Evolutionary conservation across 2,113 vertebrate genomes (phyloP).

Genomic region (Thalassoma bifasciatum): DNA sequence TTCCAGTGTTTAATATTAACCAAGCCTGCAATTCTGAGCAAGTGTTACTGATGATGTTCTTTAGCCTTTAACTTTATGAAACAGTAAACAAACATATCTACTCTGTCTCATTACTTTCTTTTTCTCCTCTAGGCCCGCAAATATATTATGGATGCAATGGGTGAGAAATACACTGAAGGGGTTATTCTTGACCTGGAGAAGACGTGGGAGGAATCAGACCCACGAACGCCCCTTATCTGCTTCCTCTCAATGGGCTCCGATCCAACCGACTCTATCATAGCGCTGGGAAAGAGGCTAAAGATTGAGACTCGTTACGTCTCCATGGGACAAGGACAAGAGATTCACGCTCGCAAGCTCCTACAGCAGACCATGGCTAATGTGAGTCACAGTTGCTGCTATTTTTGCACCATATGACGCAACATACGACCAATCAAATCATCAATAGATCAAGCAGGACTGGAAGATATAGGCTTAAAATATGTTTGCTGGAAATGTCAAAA

Average conservation of each 20-base stretch:
- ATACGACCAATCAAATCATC: background rate
- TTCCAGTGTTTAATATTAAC: slow-evolving; percentile 29
- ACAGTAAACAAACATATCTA: slow-evolving; percentile 12
- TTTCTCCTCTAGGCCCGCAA: slow-evolving; percentile 88
- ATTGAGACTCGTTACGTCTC: slow-evolving; percentile 91
- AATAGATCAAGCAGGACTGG: background rate
- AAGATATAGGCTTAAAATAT: background rate
- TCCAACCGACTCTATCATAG: slow-evolving; percentile 93
- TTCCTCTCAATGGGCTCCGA: slow-evolving; percentile 97
- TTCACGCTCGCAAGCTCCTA: slow-evolving; percentile 92
- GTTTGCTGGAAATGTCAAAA: background rate
- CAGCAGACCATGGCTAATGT: slow-evolving; percentile 93
- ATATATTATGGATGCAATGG: slow-evolving; percentile 91
- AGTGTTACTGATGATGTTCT: background rate
- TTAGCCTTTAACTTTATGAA: slow-evolving; percentile 9
- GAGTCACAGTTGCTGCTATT: slow-evolving; percentile 58
- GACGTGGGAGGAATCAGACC: slow-evolving; percentile 94
- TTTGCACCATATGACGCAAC: background rate
- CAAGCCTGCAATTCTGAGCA: background rate
- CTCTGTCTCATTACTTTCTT: background rate
- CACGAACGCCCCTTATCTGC: slow-evolving; percentile 91
- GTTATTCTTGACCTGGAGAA: slow-evolving; percentile 91
- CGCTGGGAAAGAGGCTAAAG: slow-evolving; percentile 91
- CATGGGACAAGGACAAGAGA: slow-evolving; percentile 97
- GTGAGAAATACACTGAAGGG: slow-evolving; percentile 90